Percentiles rank a stretch among this genome's conserved stretches.
Evolutionary conservation across 2,888 invertebrate genomes (phyloP).

Genomic region (Pedicia rivosa): DNA sequence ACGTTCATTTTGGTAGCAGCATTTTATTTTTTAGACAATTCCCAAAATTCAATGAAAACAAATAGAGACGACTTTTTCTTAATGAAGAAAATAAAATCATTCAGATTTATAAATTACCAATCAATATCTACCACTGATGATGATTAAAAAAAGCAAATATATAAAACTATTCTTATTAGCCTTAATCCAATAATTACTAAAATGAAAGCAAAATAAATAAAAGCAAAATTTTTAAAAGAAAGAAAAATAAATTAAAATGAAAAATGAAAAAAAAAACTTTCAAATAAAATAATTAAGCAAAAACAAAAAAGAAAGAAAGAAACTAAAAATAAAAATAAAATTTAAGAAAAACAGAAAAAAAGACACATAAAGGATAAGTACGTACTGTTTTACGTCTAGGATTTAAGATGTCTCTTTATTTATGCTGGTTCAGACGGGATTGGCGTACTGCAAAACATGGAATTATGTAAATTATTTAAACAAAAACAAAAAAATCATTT

Average conservation of each 20-base stretch:
- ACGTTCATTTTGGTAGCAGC: too few species aligned
- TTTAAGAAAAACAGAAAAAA: background rate
- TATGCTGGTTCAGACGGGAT: constrained; percentile 68
- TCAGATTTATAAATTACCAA: background rate
- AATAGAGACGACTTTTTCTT: too few species aligned
- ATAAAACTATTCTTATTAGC: background rate
- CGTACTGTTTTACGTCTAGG: constrained; percentile 5
- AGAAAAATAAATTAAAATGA: constrained; percentile 4
- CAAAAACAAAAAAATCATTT: constrained; percentile 6
- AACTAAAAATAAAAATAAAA: constrained; percentile 2
- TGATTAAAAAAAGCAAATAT: background rate
- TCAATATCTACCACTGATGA: background rate
- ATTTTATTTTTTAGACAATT: too few species aligned
- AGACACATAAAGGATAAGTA: background rate
- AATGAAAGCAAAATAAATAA: background rate
- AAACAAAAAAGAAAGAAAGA: constrained; percentile 3
- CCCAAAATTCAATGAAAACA: too few species aligned
- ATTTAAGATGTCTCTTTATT: constrained; percentile 21
- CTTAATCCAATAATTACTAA: background rate
- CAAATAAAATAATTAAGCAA: constrained; percentile 2
- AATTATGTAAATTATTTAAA: constrained; percentile 9
- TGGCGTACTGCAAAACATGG: constrained; percentile 70
- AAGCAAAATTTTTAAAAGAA: background rate
- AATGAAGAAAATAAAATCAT: background rate
- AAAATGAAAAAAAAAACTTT: constrained; percentile 5